A percentile compares a stretch with the other conserved stretches of the same genome.
Conservation (phyloP, 2,113 vertebrate genomes). For the Cercocebus atys region DNA sequence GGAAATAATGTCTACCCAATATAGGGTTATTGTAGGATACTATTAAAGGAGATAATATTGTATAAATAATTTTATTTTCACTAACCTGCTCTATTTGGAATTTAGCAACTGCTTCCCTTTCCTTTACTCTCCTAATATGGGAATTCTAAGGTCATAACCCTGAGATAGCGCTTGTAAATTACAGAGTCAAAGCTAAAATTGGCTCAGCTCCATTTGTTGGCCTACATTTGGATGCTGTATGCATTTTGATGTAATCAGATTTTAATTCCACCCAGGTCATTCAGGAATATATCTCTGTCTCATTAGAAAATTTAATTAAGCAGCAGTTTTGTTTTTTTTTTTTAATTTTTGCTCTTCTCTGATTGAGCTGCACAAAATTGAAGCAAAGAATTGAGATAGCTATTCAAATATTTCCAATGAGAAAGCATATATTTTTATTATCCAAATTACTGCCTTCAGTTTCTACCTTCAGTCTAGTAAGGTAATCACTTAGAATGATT, state of each 20-base stretch:
- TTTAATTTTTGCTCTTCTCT: background rate
- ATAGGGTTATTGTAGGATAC: background rate
- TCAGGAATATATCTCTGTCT: background rate
- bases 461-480: background rate
- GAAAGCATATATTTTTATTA: conserved; percentile 2
- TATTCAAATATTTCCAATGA: background rate
- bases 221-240: background rate
- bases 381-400: background rate
- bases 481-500: background rate
- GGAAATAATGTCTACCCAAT: background rate
- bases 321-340: background rate
- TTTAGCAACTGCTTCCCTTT: background rate
- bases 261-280: background rate
- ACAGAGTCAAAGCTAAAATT: conserved; percentile 8
- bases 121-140: background rate
- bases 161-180: background rate
- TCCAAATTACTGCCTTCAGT: background rate
- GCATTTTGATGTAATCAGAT: background rate
- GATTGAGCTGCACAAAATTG: background rate
- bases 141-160: background rate
- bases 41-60: background rate
- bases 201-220: background rate
- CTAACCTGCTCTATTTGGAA: background rate
- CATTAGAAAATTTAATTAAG: conserved; percentile 16
- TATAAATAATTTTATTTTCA: background rate